Conservation (phyloP, 2,113 vertebrate species). For the Antechinus flavipes region DNA sequence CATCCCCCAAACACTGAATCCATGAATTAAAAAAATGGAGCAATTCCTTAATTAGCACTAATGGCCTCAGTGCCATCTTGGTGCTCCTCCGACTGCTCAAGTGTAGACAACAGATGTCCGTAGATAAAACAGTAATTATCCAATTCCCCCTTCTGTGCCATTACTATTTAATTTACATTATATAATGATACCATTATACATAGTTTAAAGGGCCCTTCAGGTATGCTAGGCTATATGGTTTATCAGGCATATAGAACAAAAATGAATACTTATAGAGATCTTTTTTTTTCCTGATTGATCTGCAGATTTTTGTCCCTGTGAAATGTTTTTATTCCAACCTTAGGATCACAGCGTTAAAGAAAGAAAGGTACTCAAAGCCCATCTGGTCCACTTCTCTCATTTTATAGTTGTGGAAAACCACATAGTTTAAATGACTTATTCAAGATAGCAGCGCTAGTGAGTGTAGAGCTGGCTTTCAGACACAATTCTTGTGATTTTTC, state of each 20-base stretch:
- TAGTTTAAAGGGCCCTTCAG: conserved; percentile 38
- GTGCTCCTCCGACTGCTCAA: conserved; percentile 56
- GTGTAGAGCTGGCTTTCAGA: neutral
- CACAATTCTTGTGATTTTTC: neutral
- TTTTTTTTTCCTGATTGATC: neutral
- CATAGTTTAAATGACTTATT: neutral
- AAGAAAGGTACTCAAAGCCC: neutral
- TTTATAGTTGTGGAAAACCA: neutral
- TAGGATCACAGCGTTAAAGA: neutral
- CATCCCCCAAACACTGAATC: conserved; percentile 22
- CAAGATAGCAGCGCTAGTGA: neutral
- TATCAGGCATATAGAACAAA: conserved; percentile 13
- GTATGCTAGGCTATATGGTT: conserved; percentile 14
- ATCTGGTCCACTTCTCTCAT: neutral
- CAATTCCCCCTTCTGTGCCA: conserved; percentile 51
- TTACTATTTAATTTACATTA: conserved; percentile 69
- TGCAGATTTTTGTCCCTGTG: neutral
- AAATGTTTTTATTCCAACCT: neutral
- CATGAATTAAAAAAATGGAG: conserved; percentile 39
- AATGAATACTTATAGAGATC: neutral
- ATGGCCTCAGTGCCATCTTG: conserved; percentile 44
- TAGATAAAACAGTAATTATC: conserved; percentile 65
- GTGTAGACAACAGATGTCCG: conserved; percentile 57
- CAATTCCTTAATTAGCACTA: conserved; percentile 66
- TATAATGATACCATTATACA: conserved; percentile 52